These are phyloP conservation scores for Lophotriccus pileatus DNA, from an alignment of 2,797 vertebrate genomes.

Conservation along the genomic window DNA sequence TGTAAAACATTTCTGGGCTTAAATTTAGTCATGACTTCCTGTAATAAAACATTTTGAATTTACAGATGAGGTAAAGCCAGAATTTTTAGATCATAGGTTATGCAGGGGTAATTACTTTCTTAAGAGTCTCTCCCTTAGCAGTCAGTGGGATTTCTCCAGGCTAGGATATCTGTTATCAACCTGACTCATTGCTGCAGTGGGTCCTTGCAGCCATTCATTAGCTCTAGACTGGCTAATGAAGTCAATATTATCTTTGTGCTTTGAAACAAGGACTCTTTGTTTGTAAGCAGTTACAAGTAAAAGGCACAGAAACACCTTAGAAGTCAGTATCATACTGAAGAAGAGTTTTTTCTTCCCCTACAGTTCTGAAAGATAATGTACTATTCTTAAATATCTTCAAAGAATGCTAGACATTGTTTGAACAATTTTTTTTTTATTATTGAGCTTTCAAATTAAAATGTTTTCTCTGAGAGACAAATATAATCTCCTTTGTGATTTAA, in stretches of 20 bases:
- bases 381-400: not conserved
- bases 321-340: not conserved
- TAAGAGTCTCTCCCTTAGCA: not conserved
- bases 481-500: constrained; percentile 59
- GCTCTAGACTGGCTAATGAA: not conserved
- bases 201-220: not conserved
- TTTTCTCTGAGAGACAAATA: constrained; percentile 48
- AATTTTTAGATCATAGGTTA: not conserved
- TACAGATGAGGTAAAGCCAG: not conserved
- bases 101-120: not conserved
- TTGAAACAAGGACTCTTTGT: not conserved
- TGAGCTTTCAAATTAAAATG: constrained; percentile 38
- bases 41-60: not conserved
- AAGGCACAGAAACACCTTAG: not conserved
- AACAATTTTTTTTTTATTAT: not conserved
- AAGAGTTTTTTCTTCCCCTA: not conserved
- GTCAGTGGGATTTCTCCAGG: not conserved
- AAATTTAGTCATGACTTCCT: not conserved
- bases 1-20: not conserved
- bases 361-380: not conserved
- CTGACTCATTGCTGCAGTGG: not conserved
- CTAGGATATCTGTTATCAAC: not conserved
- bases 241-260: not conserved
- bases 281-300: not conserved
- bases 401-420: not conserved